A percentile compares a stretch with the other conserved stretches of the same genome.
phyloP scores from a whole-genome alignment of 2,797 vertebrate genomes.

The Crenichthys baileyi region DNA sequence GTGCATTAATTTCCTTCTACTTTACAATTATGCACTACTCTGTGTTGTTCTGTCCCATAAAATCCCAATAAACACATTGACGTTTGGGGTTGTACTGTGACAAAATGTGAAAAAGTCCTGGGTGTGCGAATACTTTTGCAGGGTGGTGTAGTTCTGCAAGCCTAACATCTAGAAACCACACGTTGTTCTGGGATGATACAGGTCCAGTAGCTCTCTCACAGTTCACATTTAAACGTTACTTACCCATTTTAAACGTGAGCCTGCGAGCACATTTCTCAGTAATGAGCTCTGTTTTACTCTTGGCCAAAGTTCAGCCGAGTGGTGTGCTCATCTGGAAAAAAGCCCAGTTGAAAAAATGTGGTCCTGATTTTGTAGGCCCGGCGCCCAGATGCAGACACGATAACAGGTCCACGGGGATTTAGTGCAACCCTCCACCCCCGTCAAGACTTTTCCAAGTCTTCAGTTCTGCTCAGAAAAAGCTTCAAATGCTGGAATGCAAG shows the following conservation, averaged over 20 bases:
- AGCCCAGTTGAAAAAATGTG: constrained; percentile 78
- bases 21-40: not conserved
- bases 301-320: constrained; percentile 74
- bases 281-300: constrained; percentile 79
- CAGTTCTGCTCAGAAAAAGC: constrained; percentile 48
- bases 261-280: constrained; percentile 75
- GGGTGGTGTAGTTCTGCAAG: not conserved
- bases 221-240: constrained; percentile 73
- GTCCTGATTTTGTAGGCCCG: constrained; percentile 79
- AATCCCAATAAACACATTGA: not conserved
- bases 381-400: constrained; percentile 80
- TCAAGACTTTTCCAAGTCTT: constrained; percentile 48
- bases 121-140: not conserved
- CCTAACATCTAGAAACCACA: constrained; percentile 28
- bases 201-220: constrained; percentile 37
- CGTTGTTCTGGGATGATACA: constrained; percentile 48
- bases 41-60: not conserved
- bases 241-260: constrained; percentile 72
- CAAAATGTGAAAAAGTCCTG: not conserved
- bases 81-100: not conserved
- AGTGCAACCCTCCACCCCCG: constrained; percentile 32
- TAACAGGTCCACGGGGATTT: constrained; percentile 77
- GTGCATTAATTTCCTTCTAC: not conserved
- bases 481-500: constrained; percentile 38
- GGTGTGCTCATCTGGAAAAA: constrained; percentile 72